phyloP scores from a whole-genome alignment of 1,140 invertebrate species.

The Neuroterus valhalla region DNA sequence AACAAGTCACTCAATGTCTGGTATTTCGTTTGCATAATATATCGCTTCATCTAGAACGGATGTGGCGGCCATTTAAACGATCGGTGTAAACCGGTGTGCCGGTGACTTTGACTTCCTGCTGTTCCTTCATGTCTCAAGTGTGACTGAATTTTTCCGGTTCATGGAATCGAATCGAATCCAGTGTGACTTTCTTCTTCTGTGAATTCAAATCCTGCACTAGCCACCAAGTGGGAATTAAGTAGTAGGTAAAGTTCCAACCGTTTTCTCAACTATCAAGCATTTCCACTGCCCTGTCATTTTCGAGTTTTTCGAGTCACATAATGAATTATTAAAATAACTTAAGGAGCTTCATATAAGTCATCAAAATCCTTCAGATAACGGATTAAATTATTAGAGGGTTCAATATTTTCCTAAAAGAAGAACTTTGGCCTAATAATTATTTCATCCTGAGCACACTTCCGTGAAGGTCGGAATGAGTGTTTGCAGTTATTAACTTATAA shows the following conservation, averaged over 20 bases:
- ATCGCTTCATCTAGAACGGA: slow-evolving; percentile 21
- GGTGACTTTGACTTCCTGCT: slow-evolving; percentile 6
- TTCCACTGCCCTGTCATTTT: too few relatives aligned
- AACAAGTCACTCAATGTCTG: slow-evolving; percentile 28
- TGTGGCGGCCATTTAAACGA: slow-evolving; percentile 20
- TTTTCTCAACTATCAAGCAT: neutral
- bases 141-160: slow-evolving; percentile 28
- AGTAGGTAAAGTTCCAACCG: neutral
- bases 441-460: too few relatives aligned
- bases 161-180: slow-evolving; percentile 6
- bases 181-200: neutral
- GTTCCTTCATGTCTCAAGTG: neutral
- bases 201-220: neutral
- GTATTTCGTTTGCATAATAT: slow-evolving; percentile 30
- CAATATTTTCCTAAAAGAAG: too few relatives aligned
- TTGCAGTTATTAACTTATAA: too few relatives aligned
- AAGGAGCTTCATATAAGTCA: too few relatives aligned
- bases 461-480: too few relatives aligned
- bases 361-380: too few relatives aligned
- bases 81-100: neutral
- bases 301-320: too few relatives aligned
- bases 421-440: too few relatives aligned
- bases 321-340: too few relatives aligned
- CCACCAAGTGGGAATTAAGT: neutral
- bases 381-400: too few relatives aligned